Conservation (phyloP, 1,140 invertebrate genomes). For the Leptinotarsa undecemlineata region DNA sequence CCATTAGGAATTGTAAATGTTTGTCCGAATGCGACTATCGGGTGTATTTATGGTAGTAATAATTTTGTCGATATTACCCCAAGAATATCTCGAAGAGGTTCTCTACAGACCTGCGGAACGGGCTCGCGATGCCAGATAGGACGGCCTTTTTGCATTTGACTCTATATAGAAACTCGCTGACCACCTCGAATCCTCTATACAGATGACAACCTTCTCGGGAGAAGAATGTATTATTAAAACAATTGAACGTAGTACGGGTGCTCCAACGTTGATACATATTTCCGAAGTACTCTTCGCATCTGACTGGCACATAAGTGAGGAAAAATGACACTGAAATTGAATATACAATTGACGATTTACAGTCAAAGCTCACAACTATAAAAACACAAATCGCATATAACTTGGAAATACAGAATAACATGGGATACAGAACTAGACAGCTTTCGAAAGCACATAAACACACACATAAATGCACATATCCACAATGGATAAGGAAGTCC, state of each 20-base stretch:
- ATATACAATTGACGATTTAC: too few species aligned
- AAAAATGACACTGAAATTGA: too few species aligned
- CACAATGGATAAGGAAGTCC: too few species aligned
- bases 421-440: too few species aligned
- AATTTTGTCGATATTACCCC: constrained; percentile 18
- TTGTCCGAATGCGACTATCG: not conserved
- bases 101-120: constrained; percentile 17
- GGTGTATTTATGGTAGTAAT: constrained; percentile 5
- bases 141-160: constrained; percentile 22
- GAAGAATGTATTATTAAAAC: constrained; percentile 21
- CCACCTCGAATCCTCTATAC: not conserved
- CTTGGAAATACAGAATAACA: too few species aligned
- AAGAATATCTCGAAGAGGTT: constrained; percentile 21
- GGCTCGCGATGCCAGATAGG: constrained; percentile 21
- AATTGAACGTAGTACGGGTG: constrained; percentile 21
- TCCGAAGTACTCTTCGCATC: too few species aligned
- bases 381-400: too few species aligned
- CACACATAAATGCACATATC: too few species aligned
- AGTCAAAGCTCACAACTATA: too few species aligned
- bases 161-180: constrained; percentile 25
- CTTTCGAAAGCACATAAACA: too few species aligned
- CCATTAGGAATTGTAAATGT: not conserved
- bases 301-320: too few species aligned
- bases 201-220: constrained; percentile 14
- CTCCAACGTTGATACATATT: too few species aligned